Conservation (phyloP, 2,888 invertebrate species). For the Aphrophora alni region DNA sequence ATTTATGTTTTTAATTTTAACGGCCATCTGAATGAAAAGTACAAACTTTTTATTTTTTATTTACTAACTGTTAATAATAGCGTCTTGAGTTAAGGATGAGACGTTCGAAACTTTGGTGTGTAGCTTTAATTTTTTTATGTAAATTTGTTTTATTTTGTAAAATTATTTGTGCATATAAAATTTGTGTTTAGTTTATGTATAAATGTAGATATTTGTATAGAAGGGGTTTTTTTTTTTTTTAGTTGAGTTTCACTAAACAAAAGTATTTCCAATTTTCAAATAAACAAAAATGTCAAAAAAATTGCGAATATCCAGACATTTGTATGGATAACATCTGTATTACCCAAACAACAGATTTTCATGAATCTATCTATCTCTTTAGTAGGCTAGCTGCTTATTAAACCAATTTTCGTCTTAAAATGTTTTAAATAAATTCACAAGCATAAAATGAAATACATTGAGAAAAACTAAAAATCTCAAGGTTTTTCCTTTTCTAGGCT, state of each 20-base stretch:
- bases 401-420: no score
- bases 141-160: constrained; percentile 40
- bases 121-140: constrained; percentile 41
- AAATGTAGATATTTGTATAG: constrained; percentile 30
- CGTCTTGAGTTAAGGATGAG: constrained; percentile 1
- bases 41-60: constrained; percentile 30
- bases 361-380: no score
- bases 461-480: no score
- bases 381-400: no score
- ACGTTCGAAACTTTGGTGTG: constrained; percentile 39
- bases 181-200: constrained; percentile 14
- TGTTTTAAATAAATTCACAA: no score
- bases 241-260: background rate
- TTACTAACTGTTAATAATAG: constrained; percentile 33
- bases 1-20: constrained; percentile 15
- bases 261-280: background rate
- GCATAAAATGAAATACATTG: no score
- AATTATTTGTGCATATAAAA: constrained; percentile 21
- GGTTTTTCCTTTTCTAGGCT: no score
- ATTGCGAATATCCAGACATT: no score
- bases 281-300: no score
- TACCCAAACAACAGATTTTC: no score
- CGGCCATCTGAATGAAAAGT: constrained; percentile 15
- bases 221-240: background rate
- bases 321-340: no score